A percentile compares a stretch with the other conserved stretches of the same genome.
Conservation (phyloP, 30 jellyfish, hydroid and myxozoan species). For the Turritopsis rubra region DNA sequence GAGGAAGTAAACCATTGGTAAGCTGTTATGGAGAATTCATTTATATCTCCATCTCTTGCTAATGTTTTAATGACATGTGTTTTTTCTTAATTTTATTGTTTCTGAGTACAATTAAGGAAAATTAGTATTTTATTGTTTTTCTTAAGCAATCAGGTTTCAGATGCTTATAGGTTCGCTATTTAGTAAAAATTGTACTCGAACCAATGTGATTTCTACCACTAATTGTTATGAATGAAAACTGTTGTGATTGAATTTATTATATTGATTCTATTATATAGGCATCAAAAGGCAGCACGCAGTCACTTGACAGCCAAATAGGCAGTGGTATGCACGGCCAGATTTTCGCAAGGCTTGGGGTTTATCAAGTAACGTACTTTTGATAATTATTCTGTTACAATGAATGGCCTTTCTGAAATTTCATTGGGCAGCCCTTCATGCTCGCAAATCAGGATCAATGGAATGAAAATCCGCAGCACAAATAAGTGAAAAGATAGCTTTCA, state of each 20-base stretch:
- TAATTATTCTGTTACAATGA: neutral
- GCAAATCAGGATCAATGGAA: too few relatives aligned
- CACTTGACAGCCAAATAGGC: slow-evolving; percentile 34
- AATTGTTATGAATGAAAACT: neutral
- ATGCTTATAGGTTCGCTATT: too few relatives aligned
- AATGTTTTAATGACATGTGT: too few relatives aligned
- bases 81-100: too few relatives aligned
- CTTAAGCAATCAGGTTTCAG: too few relatives aligned
- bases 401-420: too few relatives aligned
- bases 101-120: too few relatives aligned
- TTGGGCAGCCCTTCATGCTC: too few relatives aligned
- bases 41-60: neutral
- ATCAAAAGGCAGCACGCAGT: slow-evolving; percentile 51
- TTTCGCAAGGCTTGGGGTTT: slow-evolving; percentile 62
- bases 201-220: neutral
- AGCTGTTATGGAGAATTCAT: neutral
- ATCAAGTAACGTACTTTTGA: slow-evolving; percentile 8
- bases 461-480: too few relatives aligned
- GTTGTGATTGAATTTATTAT: neutral
- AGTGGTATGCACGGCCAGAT: slow-evolving; percentile 52
- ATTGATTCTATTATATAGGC: slow-evolving; percentile 16
- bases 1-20: slow-evolving; percentile 53
- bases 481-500: too few relatives aligned
- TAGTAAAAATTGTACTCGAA: too few relatives aligned
- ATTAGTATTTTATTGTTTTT: too few relatives aligned